phyloP scores from a whole-genome alignment of 1,140 invertebrate genomes.

The Saccostrea cuccullata region DNA sequence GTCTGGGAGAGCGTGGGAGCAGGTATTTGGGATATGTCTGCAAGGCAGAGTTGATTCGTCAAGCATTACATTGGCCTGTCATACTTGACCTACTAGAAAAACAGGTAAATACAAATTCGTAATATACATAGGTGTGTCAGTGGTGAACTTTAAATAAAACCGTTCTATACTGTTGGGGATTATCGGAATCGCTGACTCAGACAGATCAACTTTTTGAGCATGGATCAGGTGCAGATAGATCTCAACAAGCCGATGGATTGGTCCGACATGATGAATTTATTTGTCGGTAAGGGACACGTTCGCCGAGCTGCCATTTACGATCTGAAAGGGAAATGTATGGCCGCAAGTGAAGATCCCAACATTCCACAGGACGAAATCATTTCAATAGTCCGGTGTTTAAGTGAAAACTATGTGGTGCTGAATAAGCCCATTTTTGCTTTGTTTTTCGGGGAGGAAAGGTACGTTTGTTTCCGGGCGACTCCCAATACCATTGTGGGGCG shows the following conservation, averaged over 20 bases:
- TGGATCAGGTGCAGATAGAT: background rate
- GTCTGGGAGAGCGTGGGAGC: background rate
- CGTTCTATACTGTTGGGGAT: background rate
- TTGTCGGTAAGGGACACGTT: constrained; percentile 51
- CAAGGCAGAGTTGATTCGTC: background rate
- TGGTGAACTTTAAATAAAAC: constrained; percentile 23
- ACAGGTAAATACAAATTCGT: constrained; percentile 26
- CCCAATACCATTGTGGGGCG: constrained; percentile 49
- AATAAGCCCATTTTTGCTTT: constrained; percentile 51
- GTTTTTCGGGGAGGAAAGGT: constrained; percentile 54
- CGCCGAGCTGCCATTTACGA: constrained; percentile 55
- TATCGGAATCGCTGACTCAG: background rate
- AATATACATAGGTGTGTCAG: background rate
- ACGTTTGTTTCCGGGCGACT: constrained; percentile 51
- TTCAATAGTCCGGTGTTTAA: constrained; percentile 47
- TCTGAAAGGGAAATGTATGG: constrained; percentile 52
- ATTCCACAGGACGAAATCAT: constrained; percentile 54
- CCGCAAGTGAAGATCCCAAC: constrained; percentile 45
- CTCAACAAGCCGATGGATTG: constrained; percentile 48
- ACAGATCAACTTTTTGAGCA: background rate
- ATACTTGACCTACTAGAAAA: constrained; percentile 22
- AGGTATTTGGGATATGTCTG: background rate
- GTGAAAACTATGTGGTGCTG: constrained; percentile 45
- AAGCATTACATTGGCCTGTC: constrained; percentile 22
- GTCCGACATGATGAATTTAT: constrained; percentile 51